Conservation (phyloP, 2,797 vertebrate genomes). For the Alca torda region DNA sequence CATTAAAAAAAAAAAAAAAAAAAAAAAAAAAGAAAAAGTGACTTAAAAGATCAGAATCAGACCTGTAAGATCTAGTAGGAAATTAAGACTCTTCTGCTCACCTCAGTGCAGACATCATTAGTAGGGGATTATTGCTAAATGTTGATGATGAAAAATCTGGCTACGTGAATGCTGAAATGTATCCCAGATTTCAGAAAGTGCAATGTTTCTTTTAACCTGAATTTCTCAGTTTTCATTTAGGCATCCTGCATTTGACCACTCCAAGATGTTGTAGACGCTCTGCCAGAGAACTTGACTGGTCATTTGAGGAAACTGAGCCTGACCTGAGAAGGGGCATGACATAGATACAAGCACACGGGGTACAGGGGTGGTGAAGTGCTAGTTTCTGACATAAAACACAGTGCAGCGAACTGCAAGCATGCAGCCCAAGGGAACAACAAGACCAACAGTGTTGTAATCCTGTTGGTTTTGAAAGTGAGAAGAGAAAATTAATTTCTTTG, state of each 20-base stretch:
- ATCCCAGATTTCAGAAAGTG: not conserved
- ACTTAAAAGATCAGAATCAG: not conserved
- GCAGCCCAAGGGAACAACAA: not conserved
- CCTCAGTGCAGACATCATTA: not conserved
- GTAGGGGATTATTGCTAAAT: not conserved
- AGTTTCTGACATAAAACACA: not conserved
- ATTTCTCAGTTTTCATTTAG: not conserved
- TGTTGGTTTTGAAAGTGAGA: not conserved
- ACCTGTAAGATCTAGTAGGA: not conserved
- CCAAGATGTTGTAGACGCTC: not conserved
- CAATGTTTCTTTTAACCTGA: not conserved
- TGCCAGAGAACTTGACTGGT: not conserved
- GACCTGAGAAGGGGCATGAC: accelerated
- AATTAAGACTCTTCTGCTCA: not conserved
- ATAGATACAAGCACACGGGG: accelerated
- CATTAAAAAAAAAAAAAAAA: not conserved
- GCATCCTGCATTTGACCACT: not conserved
- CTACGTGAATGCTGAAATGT: not conserved
- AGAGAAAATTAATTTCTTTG: not conserved
- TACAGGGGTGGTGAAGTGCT: no score
- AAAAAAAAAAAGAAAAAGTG: not conserved
- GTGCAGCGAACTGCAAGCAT: not conserved
- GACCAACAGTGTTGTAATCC: not conserved
- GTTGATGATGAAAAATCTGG: not conserved
- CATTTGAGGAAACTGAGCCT: not conserved